Evolutionary conservation across 2,797 vertebrate genomes (phyloP), one percentile per base, ranked within the genome.

Genomic region (Decapterus maruadsi): DNA sequence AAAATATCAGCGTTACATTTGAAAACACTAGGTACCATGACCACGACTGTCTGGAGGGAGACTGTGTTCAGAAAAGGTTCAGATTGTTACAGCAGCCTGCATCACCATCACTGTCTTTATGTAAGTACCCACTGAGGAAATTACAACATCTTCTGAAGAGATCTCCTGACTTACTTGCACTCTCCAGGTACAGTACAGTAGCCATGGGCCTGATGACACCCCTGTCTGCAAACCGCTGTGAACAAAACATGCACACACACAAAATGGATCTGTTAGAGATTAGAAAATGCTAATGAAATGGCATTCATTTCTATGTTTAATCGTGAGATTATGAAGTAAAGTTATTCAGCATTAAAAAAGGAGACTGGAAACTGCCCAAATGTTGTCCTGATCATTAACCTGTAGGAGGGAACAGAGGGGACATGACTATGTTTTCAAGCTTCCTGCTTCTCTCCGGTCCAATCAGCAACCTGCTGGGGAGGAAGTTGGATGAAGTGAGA

Each of bases 181-280:
- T 96, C 94, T 75, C 91, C 94, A 2, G 96, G 96, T 63, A 68
- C 75, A 13, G 82, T 85, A 43, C 96, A 96, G 51, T 53, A 93
- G 64, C 95, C 96, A 1, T 95, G 96, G 13, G 55, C 46, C 78
- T 91, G 81, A 83, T 96, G 94, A 80, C 96, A 96, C 0, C 95
- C 95, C 77, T 95, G 95, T 67, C 72, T 94, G 74, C 95, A 96
- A 64, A 96, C 69, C 0, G 96, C 96, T 96, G 84, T 67, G 75
- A 86, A 86, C 53, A 84, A 53, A 82, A 75, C 62, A 84, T 6
- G 11, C 16, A 67, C 72, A 75, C 8, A 80, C 17, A 81, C 26
- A 72, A 11, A 77, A 42, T 2, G 14, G 5, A 77, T 19, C 26
- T 51, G 26, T 82, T 66, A 72, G 9, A 63, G 19, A 51, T 20